Base-by-base conservation (phyloP, 1,140 invertebrate genomes). In the Drosophila pseudoobscura region DNA sequence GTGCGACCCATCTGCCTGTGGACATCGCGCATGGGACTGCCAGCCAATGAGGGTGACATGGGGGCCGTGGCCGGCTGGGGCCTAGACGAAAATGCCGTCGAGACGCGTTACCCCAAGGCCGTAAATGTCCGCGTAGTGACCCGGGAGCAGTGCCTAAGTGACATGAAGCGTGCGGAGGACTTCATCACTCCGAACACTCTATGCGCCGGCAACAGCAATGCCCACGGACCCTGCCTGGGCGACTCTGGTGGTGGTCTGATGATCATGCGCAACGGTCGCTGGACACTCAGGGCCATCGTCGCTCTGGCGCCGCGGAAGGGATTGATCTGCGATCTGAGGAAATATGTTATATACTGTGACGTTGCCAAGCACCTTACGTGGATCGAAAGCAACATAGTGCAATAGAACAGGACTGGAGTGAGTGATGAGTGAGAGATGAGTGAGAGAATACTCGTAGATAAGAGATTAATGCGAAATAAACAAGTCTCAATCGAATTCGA, bases 1-100 rank as follows among this genome's bases (percentile, higher is more conserved):
- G 80, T 92, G 29, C 69, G 76, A 9, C 91, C 91, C 11, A 85
- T 92, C 44, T 92, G 91, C 62, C 41, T 92, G 22, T 90, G 84
- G 88, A 70, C 24, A 15, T 66, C 66, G 6, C 26, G 15, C 49
- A 54, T 61, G 6, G 6, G 39, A 3, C 22, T 63, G 22, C 49
- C 70, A 20, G 45, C 62, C 24, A 58, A 55, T 46, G 69, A 69
- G 8, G 63, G 75, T 41, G 69, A 80, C 9, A 24, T 75, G 43
- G 72, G 73, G 0, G 57, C 76, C 0, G 78, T 92, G 2, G 85
- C 76, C 9, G 91, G 91, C 8, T 91, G 90, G 89, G 91, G 90
- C 15, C 54, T 63, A 0, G 87, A 90, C 54, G 66, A 73, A 35
- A 55, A 44, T 8, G 75, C 61, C 9, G 64, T 56, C 24, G 61